Base-by-base conservation (phyloP, 2,797 vertebrate genomes). In the Trachurus trachurus region DNA sequence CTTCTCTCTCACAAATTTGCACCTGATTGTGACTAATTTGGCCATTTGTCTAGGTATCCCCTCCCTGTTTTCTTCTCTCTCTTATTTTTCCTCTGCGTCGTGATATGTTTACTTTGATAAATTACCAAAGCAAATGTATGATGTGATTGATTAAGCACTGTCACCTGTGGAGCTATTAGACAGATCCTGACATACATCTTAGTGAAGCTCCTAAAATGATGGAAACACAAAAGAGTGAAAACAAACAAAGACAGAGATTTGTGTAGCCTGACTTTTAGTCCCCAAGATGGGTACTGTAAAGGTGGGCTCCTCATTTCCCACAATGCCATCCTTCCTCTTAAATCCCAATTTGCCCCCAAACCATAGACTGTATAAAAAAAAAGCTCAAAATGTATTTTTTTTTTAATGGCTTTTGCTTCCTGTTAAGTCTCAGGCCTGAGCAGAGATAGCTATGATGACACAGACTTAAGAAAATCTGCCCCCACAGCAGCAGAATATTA, bases 11-110 rank as follows among this genome's bases (percentile, higher is more conserved):
- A 37, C 12, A 45, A 26, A 37, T 26, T 5, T n/a, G 8, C 7
- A 47, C 19, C 34, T 61, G 5, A 59, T 13, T 70, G 50, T 45
- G 54, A 79, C 22, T 77, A 70, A 71, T 82, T 74, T 64, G 39
- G 9, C 19, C 31, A 69, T 80, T 76, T 68, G 31, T 72, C n/a
- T 66, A 4, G 17, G 73, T 67, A 17, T 47, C 19, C 19, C 26
- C 15, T n/a, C 19, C 19, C n/a, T 9, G 4, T 52, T 59, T 26
- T 49, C 4, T 60, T 2, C 3, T 37, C 34, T 37, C 34, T 9
- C 44, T 19, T 47, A 39, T 15, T 50, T 21, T 29, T 21, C 0
- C 15, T 0, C 10, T 3, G 6, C 16, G 9, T 45, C 47, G 19
- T 34, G 31, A 66, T 72, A 37, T 50, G 10, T 52, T 64, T 64